Evolutionary conservation across 2,797 vertebrate genomes (phyloP), one percentile per base, ranked within the genome.

Genomic region (Spinus olivaceus): DNA sequence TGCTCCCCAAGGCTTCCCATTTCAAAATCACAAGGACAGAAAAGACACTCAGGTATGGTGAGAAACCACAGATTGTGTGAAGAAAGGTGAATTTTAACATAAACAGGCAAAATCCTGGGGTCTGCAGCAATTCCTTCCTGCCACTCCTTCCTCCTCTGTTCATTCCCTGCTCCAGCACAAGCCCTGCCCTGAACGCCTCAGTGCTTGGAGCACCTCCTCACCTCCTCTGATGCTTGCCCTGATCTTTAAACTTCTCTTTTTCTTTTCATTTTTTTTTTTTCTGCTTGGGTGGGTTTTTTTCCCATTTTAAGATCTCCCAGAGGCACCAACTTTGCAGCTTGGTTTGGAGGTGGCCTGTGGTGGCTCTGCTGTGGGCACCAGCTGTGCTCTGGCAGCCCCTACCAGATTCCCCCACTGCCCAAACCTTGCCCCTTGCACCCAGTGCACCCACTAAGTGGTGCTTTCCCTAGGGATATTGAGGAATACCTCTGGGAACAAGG

Each of bases 1-100:
- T 97, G 98, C 11, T 99, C 99, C 12, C 98, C 98, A 1, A 98
- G 97, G 41, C 83, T 98, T 20, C 90, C 98, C 15, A 95, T 98
- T 80, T 97, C 98, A 11, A 97, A 98, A 70, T 50, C 97, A 21
- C 98, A 97, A 24, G 90, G 97, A 9, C 95, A 94, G 41, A 97
- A 97, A 39, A 90, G 85, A 47, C 94, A 88, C 35, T 46, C 97
- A 88, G 98, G 98, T 98, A 97, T 21, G 33, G 61, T 73, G 54
- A 71, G 87, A 49, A 70, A 35, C 16, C 23, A 46, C 8, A 5
- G 42, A 5, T 4, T 17, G 16, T 6, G 1, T 44, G 64, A 22
- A 57, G 14, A 12, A 86, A 11, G 50, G 8, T 69, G 25, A 18
- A 23, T 53, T 42, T 22, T 30, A 4, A 7, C 8, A 7, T 5